A percentile compares a stretch with the other conserved stretches of the same genome.
Evolutionary conservation across 2,113 vertebrate genomes (phyloP).

Genomic region (Mola mola): DNA sequence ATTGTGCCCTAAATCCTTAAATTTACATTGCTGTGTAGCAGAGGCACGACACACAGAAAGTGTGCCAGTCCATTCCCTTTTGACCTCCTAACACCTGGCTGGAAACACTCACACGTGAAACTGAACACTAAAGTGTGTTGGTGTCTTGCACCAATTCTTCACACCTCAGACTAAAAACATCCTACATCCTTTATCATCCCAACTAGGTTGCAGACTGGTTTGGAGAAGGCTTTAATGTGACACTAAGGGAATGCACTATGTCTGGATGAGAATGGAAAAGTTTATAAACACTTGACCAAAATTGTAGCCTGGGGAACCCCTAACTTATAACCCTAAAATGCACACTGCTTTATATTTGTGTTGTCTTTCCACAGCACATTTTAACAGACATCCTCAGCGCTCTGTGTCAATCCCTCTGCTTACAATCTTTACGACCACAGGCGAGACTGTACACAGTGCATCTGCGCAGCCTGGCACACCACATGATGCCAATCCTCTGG

Average conservation of each 20-base stretch:
- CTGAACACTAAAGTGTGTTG: constrained; percentile 18
- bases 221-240: constrained; percentile 22
- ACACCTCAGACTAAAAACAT: constrained; percentile 35
- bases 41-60: constrained; percentile 16
- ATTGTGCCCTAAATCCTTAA: constrained; percentile 36
- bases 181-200: constrained; percentile 24
- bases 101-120: constrained; percentile 22
- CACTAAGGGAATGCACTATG: constrained; percentile 20
- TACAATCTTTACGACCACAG: constrained; percentile 60
- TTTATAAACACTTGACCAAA: constrained; percentile 24
- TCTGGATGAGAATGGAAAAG: constrained; percentile 21
- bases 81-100: constrained; percentile 29
- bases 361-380: constrained; percentile 16
- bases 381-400: constrained; percentile 31
- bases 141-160: constrained; percentile 10
- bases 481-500: constrained; percentile 55
- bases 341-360: constrained; percentile 27
- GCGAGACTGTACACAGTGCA: constrained; percentile 59
- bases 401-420: constrained; percentile 42
- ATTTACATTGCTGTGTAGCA: constrained; percentile 10
- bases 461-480: constrained; percentile 54
- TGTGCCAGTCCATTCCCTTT: constrained; percentile 41
- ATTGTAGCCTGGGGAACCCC: constrained; percentile 15
- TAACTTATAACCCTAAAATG: constrained; percentile 38
- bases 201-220: constrained; percentile 21